Base-by-base conservation (phyloP, 2,797 vertebrate genomes). In the Micrastur ruficollis region DNA sequence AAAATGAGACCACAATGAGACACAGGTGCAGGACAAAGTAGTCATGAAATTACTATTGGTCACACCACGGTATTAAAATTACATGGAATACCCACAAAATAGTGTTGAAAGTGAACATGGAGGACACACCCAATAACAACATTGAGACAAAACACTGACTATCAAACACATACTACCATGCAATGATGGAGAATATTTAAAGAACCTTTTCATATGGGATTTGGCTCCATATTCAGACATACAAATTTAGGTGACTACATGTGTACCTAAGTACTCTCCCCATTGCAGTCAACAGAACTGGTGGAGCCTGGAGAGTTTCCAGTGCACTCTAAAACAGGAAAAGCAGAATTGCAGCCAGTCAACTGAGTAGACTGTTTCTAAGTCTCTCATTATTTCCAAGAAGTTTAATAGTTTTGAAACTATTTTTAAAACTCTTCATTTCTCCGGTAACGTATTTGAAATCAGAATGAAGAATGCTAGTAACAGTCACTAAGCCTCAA, bases 141-240 rank as follows among this genome's bases (percentile, higher is more conserved):
- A n/a, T 0, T 26, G 38, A 93, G 59, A 59, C 7, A 23, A 63
- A 62, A 52, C n/a, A 20, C 5, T 68, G 46, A 50, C 38, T n/a
- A n/a, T 26, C 25, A 31, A 58, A 12, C 21, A 36, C 32, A 44
- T 13, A 31, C 14, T 20, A 31, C 16, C 49, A 36, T 4, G 13
- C 11, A 82, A 22, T 8, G 32, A 34, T 7, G 7, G 21, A 52
- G 25, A 34, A 29, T 55, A 61, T 27, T 55, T 72, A 66, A 79
- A 71, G n/a, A 65, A 65, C 8, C 8, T 50, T 19, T 36, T 68
- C 11, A 10, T 31, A 14, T 12, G 11, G 34, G 15, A 71, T 58
- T 81, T 0, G 0, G 38, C 8, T 63, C 55, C 50, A n/a, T 55
- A 36, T 36, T 70, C 2, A 0, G 7, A 66, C 5, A 26, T 8